Conservation (phyloP, 2,113 vertebrate genomes). For the Nycticryphes semicollaris region DNA sequence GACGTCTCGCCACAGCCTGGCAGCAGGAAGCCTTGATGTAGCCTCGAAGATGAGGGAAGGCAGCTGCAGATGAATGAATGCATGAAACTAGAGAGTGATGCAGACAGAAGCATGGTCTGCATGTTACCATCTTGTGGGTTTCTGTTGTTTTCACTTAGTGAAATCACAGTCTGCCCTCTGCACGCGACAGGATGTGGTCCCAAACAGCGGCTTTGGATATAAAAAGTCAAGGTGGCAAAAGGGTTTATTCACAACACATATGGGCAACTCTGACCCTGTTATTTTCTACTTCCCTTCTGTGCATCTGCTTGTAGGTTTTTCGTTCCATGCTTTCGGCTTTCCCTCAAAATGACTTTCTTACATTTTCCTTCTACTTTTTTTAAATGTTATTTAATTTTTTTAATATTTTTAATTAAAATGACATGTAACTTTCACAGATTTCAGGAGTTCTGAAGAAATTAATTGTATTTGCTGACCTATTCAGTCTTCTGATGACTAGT, state of each 20-base stretch:
- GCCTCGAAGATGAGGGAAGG: background rate
- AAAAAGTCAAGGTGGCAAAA: background rate
- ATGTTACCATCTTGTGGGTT: background rate
- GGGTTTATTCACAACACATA: background rate
- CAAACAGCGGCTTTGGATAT: background rate
- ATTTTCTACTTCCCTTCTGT: background rate
- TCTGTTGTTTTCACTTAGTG: background rate
- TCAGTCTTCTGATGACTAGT: background rate
- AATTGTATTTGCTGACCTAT: background rate
- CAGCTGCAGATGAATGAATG: slow-evolving; percentile 53
- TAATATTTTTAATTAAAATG: background rate
- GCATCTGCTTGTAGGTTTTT: background rate
- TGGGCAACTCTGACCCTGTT: background rate
- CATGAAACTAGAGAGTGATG: slow-evolving; percentile 36
- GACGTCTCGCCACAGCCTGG: background rate
- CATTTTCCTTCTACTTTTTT: background rate
- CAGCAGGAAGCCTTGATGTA: slow-evolving; percentile 24
- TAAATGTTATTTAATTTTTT: background rate
- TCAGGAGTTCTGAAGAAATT: background rate
- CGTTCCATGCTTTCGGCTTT: background rate
- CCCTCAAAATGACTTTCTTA: background rate
- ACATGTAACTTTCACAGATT: background rate
- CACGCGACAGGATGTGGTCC: background rate
- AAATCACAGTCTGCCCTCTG: background rate
- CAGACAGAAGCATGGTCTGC: background rate